Conservation (phyloP, 2,113 vertebrate genomes). For the Onychostruthus taczanowskii region DNA sequence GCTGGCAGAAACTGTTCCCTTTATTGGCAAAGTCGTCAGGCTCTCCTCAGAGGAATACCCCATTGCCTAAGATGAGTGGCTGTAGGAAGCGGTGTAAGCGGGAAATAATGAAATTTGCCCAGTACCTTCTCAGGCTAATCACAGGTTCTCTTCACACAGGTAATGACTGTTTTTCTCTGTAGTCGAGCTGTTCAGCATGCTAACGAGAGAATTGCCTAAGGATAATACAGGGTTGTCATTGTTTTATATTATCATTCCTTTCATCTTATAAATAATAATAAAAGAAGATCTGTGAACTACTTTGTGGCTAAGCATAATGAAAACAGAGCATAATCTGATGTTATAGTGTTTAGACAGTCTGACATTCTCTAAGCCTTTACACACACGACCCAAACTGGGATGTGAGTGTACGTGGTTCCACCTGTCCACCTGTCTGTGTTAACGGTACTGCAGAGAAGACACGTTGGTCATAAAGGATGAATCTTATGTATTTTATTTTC, state of each 20-base stretch:
- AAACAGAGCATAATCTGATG: not conserved
- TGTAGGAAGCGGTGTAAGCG: slow-evolving; percentile 96
- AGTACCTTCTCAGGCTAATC: slow-evolving; percentile 93
- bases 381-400: not conserved
- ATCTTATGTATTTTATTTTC: not conserved
- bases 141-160: slow-evolving; percentile 93
- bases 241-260: not conserved
- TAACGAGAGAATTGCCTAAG: not conserved
- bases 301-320: not conserved
- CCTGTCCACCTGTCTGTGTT: not conserved
- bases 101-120: slow-evolving; percentile 94
- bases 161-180: slow-evolving; percentile 75
- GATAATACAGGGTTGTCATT: not conserved
- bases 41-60: slow-evolving; percentile 63
- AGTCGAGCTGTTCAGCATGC: not conserved
- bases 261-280: not conserved
- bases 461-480: accelerated
- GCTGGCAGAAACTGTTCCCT: slow-evolving; percentile 35
- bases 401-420: not conserved
- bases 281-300: not conserved
- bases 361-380: not conserved
- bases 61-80: slow-evolving; percentile 85
- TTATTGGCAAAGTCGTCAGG: slow-evolving; percentile 50
- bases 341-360: not conserved
- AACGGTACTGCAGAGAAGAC: not conserved